Evolutionary conservation across 1,140 invertebrate genomes (phyloP).

Genomic region (Lordiphosa stackelbergi): DNA sequence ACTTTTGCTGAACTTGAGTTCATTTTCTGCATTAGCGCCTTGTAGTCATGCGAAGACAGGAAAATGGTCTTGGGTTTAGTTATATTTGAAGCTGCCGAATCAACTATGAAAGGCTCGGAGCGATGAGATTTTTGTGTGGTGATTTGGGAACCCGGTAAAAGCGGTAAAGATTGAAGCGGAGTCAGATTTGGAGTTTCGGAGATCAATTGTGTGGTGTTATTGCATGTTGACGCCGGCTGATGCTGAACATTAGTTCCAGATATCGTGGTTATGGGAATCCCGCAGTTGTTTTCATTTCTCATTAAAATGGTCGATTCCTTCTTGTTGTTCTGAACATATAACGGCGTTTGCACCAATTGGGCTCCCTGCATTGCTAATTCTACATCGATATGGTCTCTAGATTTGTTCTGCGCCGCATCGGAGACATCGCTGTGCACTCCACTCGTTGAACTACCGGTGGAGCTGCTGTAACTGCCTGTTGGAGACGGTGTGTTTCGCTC

Average conservation of each 20-base stretch:
- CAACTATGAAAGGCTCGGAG: conserved; percentile 1
- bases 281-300: background rate
- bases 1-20: conserved; percentile 64
- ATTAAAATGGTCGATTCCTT: background rate
- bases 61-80: conserved; percentile 77
- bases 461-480: conserved; percentile 56
- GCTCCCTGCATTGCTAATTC: conserved; percentile 4
- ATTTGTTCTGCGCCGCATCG: conserved; percentile 27
- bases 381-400: conserved; percentile 9
- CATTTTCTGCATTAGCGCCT: conserved; percentile 77
- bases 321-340: background rate
- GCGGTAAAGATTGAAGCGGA: background rate
- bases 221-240: background rate
- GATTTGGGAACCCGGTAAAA: background rate
- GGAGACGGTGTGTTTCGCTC: conserved; percentile 64
- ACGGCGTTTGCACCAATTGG: background rate
- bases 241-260: conserved; percentile 1
- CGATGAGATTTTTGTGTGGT: conserved; percentile 1
- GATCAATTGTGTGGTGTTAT: background rate
- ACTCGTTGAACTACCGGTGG: conserved; percentile 56
- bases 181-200: conserved; percentile 3
- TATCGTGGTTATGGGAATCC: background rate
- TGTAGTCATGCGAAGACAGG: conserved; percentile 78
- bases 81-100: conserved; percentile 1
- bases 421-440: conserved; percentile 62